These are phyloP conservation scores for Latrodectus geometricus DNA, from an alignment of 1,140 invertebrate genomes.

Conservation along the genomic window DNA sequence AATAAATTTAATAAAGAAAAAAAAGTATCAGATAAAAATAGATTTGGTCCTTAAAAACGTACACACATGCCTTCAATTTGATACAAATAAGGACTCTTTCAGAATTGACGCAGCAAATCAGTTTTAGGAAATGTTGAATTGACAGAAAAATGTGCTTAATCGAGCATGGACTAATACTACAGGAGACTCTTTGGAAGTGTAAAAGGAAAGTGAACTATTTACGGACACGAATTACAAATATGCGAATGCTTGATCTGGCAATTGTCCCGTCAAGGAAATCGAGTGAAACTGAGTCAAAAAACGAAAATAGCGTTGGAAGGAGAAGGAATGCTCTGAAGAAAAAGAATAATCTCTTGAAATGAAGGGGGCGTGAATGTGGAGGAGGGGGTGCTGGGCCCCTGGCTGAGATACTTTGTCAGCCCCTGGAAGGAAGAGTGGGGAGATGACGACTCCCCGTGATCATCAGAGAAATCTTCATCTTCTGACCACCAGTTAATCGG, in stretches of 20 bases:
- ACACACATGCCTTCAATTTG: no score
- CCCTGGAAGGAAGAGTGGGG: neutral
- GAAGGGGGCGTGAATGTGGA: conserved; percentile 33
- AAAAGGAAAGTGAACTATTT: neutral
- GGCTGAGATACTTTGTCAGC: conserved; percentile 17
- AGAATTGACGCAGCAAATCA: no score
- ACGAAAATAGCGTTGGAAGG: neutral
- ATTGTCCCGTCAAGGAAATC: neutral
- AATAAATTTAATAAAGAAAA: no score
- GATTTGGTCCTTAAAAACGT: no score
- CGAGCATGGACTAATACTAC: neutral
- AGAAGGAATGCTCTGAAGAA: conserved; percentile 7
- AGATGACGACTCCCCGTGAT: conserved; percentile 7
- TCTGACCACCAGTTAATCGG: conserved; percentile 58
- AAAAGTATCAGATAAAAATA: no score
- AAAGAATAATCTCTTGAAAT: conserved; percentile 48
- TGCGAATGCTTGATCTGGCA: neutral
- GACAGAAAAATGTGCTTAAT: no score
- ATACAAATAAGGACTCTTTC: no score
- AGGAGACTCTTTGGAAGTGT: neutral
- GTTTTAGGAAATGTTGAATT: no score
- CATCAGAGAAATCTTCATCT: conserved; percentile 50
- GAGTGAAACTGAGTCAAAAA: no score
- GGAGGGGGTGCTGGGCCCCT: neutral
- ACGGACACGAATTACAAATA: neutral